These are phyloP conservation scores for Idaea straminata DNA, from an alignment of 2,888 invertebrate genomes.

Conservation along the genomic window DNA sequence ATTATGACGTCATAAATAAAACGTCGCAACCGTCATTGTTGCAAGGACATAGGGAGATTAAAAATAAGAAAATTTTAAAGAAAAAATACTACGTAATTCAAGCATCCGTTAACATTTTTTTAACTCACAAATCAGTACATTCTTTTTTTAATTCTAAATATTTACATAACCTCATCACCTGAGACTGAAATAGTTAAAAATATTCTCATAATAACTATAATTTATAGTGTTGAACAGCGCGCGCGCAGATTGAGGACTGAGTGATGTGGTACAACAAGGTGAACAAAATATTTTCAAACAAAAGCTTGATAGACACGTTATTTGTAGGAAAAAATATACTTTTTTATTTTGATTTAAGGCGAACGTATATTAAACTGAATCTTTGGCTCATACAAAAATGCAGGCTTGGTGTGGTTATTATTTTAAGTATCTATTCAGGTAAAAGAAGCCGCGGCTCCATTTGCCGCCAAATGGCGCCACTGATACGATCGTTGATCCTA, in stretches of 20 bases:
- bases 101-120: neutral
- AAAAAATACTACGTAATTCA: neutral
- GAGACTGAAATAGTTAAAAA: neutral
- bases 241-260: neutral
- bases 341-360: neutral
- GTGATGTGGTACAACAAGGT: neutral
- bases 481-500: no score
- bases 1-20: no score
- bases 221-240: neutral
- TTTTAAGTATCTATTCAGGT: no score
- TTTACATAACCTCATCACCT: neutral
- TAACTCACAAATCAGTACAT: neutral
- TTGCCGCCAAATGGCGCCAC: no score
- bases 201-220: neutral
- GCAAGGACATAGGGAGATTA: no score
- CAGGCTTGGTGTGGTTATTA: no score
- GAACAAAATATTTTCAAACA: neutral
- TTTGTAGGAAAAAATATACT: neutral
- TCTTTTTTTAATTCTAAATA: neutral
- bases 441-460: no score
- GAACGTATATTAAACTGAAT: neutral
- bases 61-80: no score
- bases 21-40: no score
- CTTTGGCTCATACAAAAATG: no score
- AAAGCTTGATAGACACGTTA: neutral